phyloP scores from a whole-genome alignment of 2,797 vertebrate species.

The Sebastes flavidus region DNA sequence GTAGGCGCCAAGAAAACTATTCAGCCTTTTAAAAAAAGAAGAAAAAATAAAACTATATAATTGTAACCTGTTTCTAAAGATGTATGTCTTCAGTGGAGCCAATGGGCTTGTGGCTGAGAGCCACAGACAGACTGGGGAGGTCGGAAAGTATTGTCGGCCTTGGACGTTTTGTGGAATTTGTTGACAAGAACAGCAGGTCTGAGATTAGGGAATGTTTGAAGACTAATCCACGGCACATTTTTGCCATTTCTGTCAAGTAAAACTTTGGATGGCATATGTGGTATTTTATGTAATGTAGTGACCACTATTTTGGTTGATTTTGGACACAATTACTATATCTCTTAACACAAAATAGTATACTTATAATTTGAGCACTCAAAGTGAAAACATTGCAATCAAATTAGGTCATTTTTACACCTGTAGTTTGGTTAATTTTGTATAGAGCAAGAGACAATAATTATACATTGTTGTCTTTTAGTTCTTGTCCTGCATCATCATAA shows the following conservation, averaged over 20 bases:
- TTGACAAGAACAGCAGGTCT: not conserved
- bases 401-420: not conserved
- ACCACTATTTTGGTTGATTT: not conserved
- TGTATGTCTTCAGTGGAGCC: too few relatives aligned
- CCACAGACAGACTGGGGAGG: not conserved
- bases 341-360: not conserved
- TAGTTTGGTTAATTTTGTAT: too few relatives aligned
- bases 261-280: not conserved
- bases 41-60: too few relatives aligned
- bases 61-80: too few relatives aligned
- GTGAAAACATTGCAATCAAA: not conserved
- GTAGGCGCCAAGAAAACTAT: not conserved
- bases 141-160: not conserved
- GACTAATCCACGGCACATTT: not conserved
- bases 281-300: not conserved
- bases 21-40: too few relatives aligned
- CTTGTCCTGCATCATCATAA: not conserved
- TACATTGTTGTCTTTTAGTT: not conserved
- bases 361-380: not conserved
- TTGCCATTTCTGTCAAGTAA: not conserved
- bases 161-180: not conserved
- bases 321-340: not conserved
- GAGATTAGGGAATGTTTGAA: not conserved
- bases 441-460: not conserved
- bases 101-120: too few relatives aligned